phyloP scores from a whole-genome alignment of 2,797 vertebrate genomes.

The Orientallactaga sibirica region DNA sequence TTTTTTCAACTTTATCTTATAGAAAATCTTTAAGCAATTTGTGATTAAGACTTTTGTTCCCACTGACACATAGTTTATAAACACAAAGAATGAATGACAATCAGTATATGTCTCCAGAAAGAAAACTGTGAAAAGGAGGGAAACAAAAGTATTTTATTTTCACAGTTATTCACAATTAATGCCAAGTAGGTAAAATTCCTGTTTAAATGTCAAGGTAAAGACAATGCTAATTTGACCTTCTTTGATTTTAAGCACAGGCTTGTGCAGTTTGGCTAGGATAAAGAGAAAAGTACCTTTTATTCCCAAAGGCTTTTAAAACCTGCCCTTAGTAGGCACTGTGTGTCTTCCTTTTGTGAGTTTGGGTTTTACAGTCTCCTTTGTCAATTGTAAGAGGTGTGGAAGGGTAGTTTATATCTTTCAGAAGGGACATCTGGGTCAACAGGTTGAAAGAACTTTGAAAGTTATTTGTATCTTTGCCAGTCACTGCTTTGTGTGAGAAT shows the following conservation, averaged over 20 bases:
- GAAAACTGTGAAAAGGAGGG: conserved; percentile 25
- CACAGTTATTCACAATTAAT: conserved; percentile 64
- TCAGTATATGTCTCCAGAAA: background rate
- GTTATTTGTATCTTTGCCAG: conserved; percentile 83
- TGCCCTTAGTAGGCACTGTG: conserved; percentile 77
- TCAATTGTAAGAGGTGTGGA: conserved; percentile 80
- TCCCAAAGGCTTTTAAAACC: conserved; percentile 67
- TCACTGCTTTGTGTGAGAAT: conserved; percentile 76
- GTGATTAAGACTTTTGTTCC: conserved; percentile 16
- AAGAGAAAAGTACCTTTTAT: conserved; percentile 76
- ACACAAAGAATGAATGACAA: background rate
- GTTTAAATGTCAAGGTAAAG: conserved; percentile 72
- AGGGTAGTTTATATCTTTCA: conserved; percentile 82
- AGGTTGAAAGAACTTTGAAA: conserved; percentile 84
- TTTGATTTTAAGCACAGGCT: conserved; percentile 66
- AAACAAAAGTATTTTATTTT: conserved; percentile 49
- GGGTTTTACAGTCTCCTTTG: conserved; percentile 80
- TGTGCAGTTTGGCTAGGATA: conserved; percentile 62
- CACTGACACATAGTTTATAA: background rate
- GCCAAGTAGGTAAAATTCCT: conserved; percentile 58
- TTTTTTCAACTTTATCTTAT: background rate
- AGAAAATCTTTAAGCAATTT: background rate
- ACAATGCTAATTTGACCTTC: conserved; percentile 73
- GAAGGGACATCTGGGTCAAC: conserved; percentile 81
- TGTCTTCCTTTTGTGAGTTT: conserved; percentile 77